Base-by-base conservation (phyloP, 2,888 invertebrate genomes). In the Anthrax anthrax region DNA sequence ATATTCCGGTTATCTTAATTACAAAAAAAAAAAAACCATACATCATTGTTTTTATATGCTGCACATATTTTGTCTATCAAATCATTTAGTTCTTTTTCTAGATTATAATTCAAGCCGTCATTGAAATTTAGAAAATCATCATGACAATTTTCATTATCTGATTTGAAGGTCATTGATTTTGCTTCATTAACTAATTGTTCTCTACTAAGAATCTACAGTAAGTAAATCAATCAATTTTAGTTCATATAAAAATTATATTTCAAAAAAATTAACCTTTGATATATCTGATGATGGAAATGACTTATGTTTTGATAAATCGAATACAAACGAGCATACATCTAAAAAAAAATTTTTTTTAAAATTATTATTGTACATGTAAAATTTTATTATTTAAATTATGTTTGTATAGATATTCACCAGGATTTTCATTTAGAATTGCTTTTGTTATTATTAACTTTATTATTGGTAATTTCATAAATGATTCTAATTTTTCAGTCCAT, bases 301-400 rank as follows among this genome's bases (percentile, higher is more conserved):
- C 6, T 44, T 42, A n/a, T 43, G 37, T 41, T 47, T 46, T 8
- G 50, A 43, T 13, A 50, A 37, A 3, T n/a, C 18, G 37, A 50
- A 50, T 19, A 47, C 46, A 32, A 42, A 19, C 9, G 47, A 38
- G 39, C 50, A 47, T 18, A 46, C 45, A 41, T 47, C 50, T 50
- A 37, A 5, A 27, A 4, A 37, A 36, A 16, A 10, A 2, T 16
- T 12, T 16, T 17, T 12, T 19, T 18, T 29, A 6, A 18, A 32
- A 39, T 23, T 23, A 23, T 23, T 23, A 23, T 23, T 4, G 4
- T 6, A 23, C 4, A 23, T 23, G 23, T 23, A 6, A 8, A 23
- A 23, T 6, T 23, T 23, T 23, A 23, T 6, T 23, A 23, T 8
- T 6, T 23, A 6, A 23, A 4, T 6, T 23, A 23, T 6, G 8